phyloP scores from a whole-genome alignment of 2,888 invertebrate genomes.

The Nymphalis polychloros region DNA sequence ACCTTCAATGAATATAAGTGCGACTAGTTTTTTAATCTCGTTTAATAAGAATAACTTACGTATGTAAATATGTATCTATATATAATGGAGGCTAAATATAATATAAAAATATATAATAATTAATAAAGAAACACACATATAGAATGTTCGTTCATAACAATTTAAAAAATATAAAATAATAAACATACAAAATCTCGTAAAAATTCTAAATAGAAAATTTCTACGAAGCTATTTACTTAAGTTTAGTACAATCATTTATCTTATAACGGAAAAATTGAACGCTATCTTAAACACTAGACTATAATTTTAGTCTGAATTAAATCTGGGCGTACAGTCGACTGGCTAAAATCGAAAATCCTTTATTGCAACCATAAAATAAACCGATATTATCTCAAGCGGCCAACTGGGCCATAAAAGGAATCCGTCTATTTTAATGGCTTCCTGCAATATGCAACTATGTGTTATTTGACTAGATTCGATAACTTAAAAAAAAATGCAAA shows the following conservation, averaged over 20 bases:
- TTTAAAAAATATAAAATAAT: no score
- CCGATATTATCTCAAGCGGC: conserved; percentile 79
- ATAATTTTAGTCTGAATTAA: conserved; percentile 18
- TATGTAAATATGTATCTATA: no score
- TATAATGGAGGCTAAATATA: no score
- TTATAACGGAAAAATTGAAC: background rate
- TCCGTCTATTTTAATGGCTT: conserved; percentile 78
- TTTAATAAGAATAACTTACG: no score
- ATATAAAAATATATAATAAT: no score
- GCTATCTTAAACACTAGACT: conserved; percentile 6
- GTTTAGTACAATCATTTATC: background rate
- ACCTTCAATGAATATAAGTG: conserved; percentile 37
- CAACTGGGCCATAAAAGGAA: conserved; percentile 77
- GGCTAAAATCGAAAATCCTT: conserved; percentile 78
- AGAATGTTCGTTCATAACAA: no score
- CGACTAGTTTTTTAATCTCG: background rate
- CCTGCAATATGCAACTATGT: conserved; percentile 60
- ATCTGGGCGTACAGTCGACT: conserved; percentile 46
- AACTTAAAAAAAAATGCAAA: conserved; percentile 3
- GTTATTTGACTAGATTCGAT: conserved; percentile 40
- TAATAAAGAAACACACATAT: no score
- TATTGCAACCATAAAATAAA: conserved; percentile 78
- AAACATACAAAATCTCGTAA: background rate
- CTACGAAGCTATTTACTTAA: background rate
- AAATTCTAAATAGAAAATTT: background rate